These are phyloP conservation scores for Hanleya hanleyi DNA, from an alignment of 2,888 invertebrate species.

Conservation along the genomic window DNA sequence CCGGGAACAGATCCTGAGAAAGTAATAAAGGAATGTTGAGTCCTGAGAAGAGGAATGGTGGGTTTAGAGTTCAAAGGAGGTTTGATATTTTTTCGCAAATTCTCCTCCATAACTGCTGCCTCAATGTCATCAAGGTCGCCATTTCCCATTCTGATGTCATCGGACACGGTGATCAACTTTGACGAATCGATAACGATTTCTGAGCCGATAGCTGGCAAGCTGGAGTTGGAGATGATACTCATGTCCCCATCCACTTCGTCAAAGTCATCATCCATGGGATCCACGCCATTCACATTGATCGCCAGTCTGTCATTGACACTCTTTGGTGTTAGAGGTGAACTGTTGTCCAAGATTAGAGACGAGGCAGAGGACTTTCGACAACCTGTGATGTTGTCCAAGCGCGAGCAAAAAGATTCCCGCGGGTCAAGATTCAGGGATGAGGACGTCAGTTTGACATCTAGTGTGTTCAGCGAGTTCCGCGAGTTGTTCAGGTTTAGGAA, in stretches of 20 bases:
- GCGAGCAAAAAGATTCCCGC: neutral
- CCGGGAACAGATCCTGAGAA: neutral
- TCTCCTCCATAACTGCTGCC: neutral
- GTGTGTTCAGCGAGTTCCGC: neutral
- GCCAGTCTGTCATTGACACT: neutral
- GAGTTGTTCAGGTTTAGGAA: neutral
- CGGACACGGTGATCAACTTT: no score
- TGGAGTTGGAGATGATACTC: neutral
- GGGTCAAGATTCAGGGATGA: neutral
- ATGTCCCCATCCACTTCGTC: conserved; percentile 10
- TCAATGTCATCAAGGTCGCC: conserved; percentile 1
- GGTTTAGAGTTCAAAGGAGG: neutral
- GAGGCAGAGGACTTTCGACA: neutral
- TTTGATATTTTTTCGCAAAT: neutral
- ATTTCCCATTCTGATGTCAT: neutral
- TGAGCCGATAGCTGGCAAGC: conserved; percentile 1
- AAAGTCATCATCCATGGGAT: neutral
- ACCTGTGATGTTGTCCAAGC: neutral
- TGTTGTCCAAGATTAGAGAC: neutral
- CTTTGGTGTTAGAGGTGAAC: neutral
- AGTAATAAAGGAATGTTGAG: neutral
- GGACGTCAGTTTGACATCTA: neutral
- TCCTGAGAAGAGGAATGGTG: neutral
- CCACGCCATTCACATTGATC: neutral
- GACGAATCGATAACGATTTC: neutral